Evolutionary conservation across 2,113 vertebrate species (phyloP).

Genomic region (Alligator mississippiensis): DNA sequence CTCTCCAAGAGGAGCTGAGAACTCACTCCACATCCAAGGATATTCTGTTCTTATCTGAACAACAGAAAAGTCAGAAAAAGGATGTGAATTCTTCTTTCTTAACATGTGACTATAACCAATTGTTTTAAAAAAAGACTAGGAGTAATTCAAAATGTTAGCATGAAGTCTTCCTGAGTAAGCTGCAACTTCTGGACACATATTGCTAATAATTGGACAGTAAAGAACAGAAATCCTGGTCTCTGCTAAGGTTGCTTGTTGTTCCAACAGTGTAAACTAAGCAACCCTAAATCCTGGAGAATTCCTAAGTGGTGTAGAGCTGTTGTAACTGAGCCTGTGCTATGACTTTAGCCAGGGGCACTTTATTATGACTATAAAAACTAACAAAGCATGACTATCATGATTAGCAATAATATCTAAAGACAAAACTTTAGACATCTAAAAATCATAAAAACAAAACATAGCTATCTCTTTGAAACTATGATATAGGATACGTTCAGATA

Average conservation of each 20-base stretch:
- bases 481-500: too few species aligned
- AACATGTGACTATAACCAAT: background rate
- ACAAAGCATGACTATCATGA: too few species aligned
- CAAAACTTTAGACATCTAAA: too few species aligned
- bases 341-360: background rate
- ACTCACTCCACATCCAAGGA: too few species aligned
- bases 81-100: background rate
- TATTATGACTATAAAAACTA: too few species aligned
- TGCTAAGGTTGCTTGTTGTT: background rate
- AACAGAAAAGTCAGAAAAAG: background rate
- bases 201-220: background rate
- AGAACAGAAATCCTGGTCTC: background rate
- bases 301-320: background rate
- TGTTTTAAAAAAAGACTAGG: background rate
- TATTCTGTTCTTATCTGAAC: background rate
- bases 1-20: background rate
- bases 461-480: too few species aligned
- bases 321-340: background rate
- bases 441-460: too few species aligned
- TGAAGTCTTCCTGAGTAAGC: background rate
- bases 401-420: too few species aligned
- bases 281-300: background rate
- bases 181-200: background rate
- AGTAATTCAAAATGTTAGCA: background rate
- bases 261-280: background rate